Percentiles rank a stretch among this genome's conserved stretches.
Conservation (phyloP, 2,888 invertebrate genomes). For the Lasius platythorax region DNA sequence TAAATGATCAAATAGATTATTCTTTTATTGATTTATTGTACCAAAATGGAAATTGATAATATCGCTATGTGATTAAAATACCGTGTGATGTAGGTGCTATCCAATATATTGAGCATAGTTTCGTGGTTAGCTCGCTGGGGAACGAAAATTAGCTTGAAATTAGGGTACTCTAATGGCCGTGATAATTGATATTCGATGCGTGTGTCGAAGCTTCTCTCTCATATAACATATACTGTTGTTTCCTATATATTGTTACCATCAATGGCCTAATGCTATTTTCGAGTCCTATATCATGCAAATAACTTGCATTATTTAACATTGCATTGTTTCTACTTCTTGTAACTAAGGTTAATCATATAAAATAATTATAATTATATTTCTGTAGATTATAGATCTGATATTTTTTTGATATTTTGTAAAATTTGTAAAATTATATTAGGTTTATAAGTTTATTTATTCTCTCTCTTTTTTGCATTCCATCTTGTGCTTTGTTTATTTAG, state of each 20-base stretch:
- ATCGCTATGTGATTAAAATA: conserved; percentile 41
- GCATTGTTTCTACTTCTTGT: neutral
- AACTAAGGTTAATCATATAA: neutral
- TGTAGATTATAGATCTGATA: neutral
- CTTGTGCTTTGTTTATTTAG: neutral
- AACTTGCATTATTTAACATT: conserved; percentile 41
- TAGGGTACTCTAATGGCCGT: conserved; percentile 68
- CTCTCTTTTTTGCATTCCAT: neutral
- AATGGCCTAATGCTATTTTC: conserved; percentile 61
- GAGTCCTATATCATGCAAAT: conserved; percentile 3
- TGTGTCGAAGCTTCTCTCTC: conserved; percentile 54
- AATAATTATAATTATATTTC: conserved; percentile 9
- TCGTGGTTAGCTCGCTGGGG: conserved; percentile 62
- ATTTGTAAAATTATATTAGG: neutral
- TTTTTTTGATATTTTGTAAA: neutral
- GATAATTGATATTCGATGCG: conserved; percentile 77
- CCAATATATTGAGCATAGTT: conserved; percentile 67
- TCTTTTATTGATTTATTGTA: neutral
- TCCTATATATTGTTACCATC: conserved; percentile 62
- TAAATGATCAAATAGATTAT: neutral
- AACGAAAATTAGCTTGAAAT: conserved; percentile 74
- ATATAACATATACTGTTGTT: conserved; percentile 60
- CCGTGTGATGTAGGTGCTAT: conserved; percentile 11
- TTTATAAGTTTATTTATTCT: neutral
- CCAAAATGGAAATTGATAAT: conserved; percentile 1